A percentile compares a stretch with the other conserved stretches of the same genome.
phyloP scores from a whole-genome alignment of 2,888 invertebrate genomes.

The Hypena proboscidalis region DNA sequence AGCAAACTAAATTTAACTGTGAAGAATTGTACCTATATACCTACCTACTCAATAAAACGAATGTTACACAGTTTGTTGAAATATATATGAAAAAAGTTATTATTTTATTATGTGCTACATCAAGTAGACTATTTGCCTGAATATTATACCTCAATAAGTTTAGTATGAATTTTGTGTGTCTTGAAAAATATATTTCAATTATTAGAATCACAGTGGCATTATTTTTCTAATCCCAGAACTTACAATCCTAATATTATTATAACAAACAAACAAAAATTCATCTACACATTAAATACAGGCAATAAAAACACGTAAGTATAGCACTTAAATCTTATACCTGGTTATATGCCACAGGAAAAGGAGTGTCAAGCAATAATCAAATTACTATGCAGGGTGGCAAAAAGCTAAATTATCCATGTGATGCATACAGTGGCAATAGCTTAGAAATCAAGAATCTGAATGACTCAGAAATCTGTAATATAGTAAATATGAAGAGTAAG shows the following conservation, averaged over 20 bases:
- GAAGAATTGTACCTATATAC: constrained; percentile 46
- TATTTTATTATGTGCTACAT: constrained; percentile 70
- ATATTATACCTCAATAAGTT: constrained; percentile 82
- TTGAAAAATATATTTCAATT: constrained; percentile 77
- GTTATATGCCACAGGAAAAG: too few relatives aligned
- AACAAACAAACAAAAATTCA: too few relatives aligned
- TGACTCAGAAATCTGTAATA: too few relatives aligned
- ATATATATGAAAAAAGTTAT: constrained; percentile 62
- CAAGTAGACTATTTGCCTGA: constrained; percentile 76
- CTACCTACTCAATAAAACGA: constrained; percentile 52
- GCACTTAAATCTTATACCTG: too few relatives aligned
- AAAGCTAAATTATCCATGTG: too few relatives aligned
- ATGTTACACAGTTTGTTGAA: constrained; percentile 56
- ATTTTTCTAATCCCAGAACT: constrained; percentile 37
- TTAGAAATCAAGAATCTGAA: too few relatives aligned
- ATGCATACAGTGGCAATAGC: too few relatives aligned
- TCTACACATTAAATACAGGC: too few relatives aligned
- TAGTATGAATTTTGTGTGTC: constrained; percentile 79
- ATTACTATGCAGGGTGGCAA: too few relatives aligned
- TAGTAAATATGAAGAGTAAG: too few relatives aligned
- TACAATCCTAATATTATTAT: not conserved
- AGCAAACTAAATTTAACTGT: constrained; percentile 58
- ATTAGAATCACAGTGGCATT: constrained; percentile 66
- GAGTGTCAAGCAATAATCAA: too few relatives aligned
- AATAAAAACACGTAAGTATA: too few relatives aligned